Percentiles rank a stretch among this genome's conserved stretches.
Conservation (phyloP, 2,797 vertebrate genomes). For the Hybognathus amarus region DNA sequence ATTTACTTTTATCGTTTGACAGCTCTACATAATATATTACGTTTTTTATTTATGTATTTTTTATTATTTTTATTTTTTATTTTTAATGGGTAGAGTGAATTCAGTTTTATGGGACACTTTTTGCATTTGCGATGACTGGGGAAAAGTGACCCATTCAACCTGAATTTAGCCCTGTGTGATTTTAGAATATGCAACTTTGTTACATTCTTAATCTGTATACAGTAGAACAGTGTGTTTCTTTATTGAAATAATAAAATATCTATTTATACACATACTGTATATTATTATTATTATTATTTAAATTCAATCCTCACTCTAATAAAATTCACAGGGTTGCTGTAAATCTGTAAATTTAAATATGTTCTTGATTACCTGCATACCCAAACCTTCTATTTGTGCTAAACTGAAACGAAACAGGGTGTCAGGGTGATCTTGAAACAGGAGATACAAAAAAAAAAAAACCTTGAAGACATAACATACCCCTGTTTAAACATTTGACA, state of each 20-base stretch:
- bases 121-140: too few species aligned
- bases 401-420: neutral
- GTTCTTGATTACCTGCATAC: neutral
- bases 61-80: too few species aligned
- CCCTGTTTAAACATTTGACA: constrained; percentile 38
- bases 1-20: too few species aligned
- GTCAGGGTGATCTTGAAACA: neutral
- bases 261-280: neutral
- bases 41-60: fast-evolving
- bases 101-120: too few species aligned
- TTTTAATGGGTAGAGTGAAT: too few species aligned
- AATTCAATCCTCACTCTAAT: neutral
- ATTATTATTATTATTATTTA: neutral
- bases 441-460: neutral
- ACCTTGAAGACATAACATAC: neutral
- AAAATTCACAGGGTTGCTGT: neutral
- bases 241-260: neutral
- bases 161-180: neutral
- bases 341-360: neutral
- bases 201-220: neutral
- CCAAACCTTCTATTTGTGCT: neutral
- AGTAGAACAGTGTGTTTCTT: neutral
- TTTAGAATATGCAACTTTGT: neutral
- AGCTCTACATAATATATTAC: neutral
- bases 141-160: too few species aligned